Percentiles rank a stretch among this genome's conserved stretches.
Evolutionary conservation across 2,888 invertebrate species (phyloP).

Genomic region (Amphipoea oculea): DNA sequence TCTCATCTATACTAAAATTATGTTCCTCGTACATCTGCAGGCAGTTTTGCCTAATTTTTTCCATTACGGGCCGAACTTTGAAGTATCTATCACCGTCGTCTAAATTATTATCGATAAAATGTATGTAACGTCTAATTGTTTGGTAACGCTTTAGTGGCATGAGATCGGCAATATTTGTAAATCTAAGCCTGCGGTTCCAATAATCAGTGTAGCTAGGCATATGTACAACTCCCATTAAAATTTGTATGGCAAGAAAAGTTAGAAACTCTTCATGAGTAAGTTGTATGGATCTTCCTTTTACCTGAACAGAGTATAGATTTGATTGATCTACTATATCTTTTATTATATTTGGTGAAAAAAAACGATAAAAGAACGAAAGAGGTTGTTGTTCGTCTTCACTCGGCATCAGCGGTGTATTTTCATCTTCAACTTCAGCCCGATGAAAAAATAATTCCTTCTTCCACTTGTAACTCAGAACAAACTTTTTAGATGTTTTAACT

Average conservation of each 20-base stretch:
- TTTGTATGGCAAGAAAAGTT: conserved; percentile 7
- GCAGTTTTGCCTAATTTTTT: conserved; percentile 9
- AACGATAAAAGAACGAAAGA: background rate
- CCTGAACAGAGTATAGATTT: background rate
- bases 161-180: conserved; percentile 4
- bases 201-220: conserved; percentile 1
- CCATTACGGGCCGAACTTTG: conserved; percentile 1
- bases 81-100: background rate
- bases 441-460: conserved; percentile 1
- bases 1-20: conserved; percentile 2
- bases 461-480: conserved; percentile 1
- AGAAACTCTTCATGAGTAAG: background rate
- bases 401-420: background rate
- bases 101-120: conserved; percentile 6
- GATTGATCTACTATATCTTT: background rate
- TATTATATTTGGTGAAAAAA: conserved; percentile 2
- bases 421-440: background rate
- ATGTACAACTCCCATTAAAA: background rate
- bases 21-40: conserved; percentile 4
- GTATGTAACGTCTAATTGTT: conserved; percentile 1
- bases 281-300: background rate
- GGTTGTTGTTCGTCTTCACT: background rate
- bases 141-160: background rate
- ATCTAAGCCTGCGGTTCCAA: background rate
- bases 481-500: background rate